Base-by-base conservation (phyloP, 1,140 invertebrate species). In the Callitettix versicolor region DNA sequence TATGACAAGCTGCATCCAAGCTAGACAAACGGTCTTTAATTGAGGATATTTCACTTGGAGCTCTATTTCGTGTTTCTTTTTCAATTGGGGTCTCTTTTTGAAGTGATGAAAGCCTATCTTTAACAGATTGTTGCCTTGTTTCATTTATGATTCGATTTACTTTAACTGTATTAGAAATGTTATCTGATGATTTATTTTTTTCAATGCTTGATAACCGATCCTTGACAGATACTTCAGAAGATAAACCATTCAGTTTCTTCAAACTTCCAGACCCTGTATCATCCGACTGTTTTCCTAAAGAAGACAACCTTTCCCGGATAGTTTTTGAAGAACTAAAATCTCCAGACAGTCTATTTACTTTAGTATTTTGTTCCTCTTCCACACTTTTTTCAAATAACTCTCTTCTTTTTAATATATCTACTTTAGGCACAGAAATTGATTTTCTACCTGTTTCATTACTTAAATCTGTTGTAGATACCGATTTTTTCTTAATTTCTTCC, bases 371-470 rank as follows among this genome's bases (percentile, higher is more conserved):
- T 49, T 55, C 53, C 33, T 44, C 43, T 15, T 55, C 49, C 24
- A 40, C 36, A 2, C 51, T 59, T 53, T 66, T 81, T 67, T 91
- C 87, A 62, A 91, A 91, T 41, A 91, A 79, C 67, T 88, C 85
- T 59, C 86, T 81, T 60, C 86, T 74, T 68, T 89, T 87, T 44
- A 81, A 76, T 57, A 92, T 84, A 65, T 91, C 82, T 5, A 91
- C 82, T 71, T 89, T 89, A 6, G 84, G 82, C 40, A 84, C 67
- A 59, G 75, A 71, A 58, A 80, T 79, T 55, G 76, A 78, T 53
- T 70, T 71, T 53, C 69, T 71, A 52, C 68, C 69, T 59, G 68
- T 67, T 14, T 60, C 56, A 17, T 44, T 42, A 12, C 30, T 34
- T 15, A 55, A 26, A 41, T 55, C 54, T 36, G 46, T 55, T 47